Conservation (phyloP, 2,888 invertebrate species). For the Drosophila incognita region DNA sequence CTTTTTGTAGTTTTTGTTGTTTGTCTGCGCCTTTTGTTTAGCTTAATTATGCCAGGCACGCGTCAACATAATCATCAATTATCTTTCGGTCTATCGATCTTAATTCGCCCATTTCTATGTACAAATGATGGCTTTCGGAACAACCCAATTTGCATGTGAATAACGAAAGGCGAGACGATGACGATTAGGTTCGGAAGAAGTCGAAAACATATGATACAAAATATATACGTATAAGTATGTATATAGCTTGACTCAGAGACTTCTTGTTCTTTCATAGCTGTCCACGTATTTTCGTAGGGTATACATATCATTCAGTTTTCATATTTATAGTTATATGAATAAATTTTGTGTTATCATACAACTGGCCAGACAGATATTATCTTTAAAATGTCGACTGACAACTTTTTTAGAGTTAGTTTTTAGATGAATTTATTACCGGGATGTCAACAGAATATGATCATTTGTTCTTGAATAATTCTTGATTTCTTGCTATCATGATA, state of each 20-base stretch:
- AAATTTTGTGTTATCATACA: neutral
- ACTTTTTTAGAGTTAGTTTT: neutral
- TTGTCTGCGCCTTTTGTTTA: conserved; percentile 21
- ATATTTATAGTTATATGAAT: neutral
- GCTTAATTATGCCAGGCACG: conserved; percentile 62
- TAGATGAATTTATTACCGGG: neutral
- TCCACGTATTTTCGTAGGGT: conserved; percentile 21
- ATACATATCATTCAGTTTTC: neutral
- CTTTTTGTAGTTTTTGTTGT: conserved; percentile 27
- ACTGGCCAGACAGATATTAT: conserved; percentile 1
- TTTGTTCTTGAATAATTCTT: conserved; percentile 7
- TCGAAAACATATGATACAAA: conserved; percentile 2
- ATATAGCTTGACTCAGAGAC: conserved; percentile 8
- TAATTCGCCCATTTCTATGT: conserved; percentile 48
- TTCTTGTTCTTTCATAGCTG: conserved; percentile 14
- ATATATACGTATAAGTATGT: neutral
- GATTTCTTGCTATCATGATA: conserved; percentile 5
- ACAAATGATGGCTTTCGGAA: conserved; percentile 12
- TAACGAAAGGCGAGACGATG: conserved; percentile 47
- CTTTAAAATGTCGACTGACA: neutral
- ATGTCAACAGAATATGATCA: conserved; percentile 11
- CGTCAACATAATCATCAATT: conserved; percentile 63
- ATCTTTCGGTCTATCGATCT: conserved; percentile 39
- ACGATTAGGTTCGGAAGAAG: conserved; percentile 32
- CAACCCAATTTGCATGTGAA: conserved; percentile 49